Percentiles rank a stretch among this genome's conserved stretches.
phyloP scores from a whole-genome alignment of 2,113 vertebrate genomes.

The Chaenogobius annularis region DNA sequence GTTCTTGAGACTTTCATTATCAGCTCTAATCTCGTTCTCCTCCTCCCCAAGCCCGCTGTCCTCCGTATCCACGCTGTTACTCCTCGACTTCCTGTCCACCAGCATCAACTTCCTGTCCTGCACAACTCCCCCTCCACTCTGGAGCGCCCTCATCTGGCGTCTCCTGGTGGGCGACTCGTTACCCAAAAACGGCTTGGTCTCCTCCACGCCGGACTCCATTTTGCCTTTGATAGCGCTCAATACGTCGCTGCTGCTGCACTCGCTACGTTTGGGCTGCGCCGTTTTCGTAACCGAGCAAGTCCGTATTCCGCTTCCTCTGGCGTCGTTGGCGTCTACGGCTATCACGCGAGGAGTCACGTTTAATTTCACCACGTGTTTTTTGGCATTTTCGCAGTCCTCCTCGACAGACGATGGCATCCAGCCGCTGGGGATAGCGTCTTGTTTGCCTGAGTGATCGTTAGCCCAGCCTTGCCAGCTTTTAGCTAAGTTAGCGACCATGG shows the following conservation, averaged over 20 bases:
- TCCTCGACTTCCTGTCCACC: slow-evolving; percentile 61
- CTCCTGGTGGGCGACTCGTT: slow-evolving; percentile 75
- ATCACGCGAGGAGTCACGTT: slow-evolving; percentile 47
- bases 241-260: slow-evolving; percentile 54
- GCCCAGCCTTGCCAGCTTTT: slow-evolving; percentile 82
- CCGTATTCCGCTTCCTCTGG: slow-evolving; percentile 50
- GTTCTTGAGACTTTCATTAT: slow-evolving; percentile 38
- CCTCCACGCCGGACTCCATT: slow-evolving; percentile 67
- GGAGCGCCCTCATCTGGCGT: slow-evolving; percentile 65
- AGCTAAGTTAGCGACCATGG: slow-evolving; percentile 71
- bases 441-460: slow-evolving; percentile 56
- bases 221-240: slow-evolving; percentile 66
- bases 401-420: slow-evolving; percentile 73
- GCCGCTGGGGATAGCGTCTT: slow-evolving; percentile 72
- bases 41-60: slow-evolving; percentile 78
- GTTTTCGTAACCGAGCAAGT: slow-evolving; percentile 56
- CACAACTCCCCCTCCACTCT: slow-evolving; percentile 43
- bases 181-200: slow-evolving; percentile 63
- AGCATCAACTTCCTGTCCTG: slow-evolving; percentile 60
- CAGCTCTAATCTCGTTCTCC: slow-evolving; percentile 47
- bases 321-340: neutral
- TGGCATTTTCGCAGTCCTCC: slow-evolving; percentile 39
- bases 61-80: slow-evolving; percentile 74
- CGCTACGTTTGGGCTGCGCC: slow-evolving; percentile 53
- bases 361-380: slow-evolving; percentile 46